Conservation (phyloP, 2,113 vertebrate species). For the Numida meleagris region DNA sequence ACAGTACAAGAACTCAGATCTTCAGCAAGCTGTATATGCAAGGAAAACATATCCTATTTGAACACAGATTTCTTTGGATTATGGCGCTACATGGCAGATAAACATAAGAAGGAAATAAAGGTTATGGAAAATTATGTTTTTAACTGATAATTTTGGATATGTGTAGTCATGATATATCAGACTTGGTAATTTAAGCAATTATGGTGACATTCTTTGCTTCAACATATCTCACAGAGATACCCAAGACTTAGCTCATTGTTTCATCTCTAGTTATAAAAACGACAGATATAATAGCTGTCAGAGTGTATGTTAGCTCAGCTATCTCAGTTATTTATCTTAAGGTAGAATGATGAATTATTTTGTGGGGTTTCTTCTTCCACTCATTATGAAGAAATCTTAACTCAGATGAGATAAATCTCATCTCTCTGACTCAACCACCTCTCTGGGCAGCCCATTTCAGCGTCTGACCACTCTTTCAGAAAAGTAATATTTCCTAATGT, state of each 20-base stretch:
- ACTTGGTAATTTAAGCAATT: background rate
- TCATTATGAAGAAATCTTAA: background rate
- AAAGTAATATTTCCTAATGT: too few relatives aligned
- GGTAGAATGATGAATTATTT: background rate
- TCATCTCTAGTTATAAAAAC: background rate
- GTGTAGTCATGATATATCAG: rapidly evolving
- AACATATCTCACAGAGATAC: background rate
- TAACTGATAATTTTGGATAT: background rate
- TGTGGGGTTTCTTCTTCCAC: background rate
- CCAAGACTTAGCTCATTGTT: background rate
- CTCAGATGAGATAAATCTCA: background rate
- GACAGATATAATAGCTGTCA: background rate
- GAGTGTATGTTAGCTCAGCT: background rate
- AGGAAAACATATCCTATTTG: background rate
- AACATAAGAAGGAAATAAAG: background rate
- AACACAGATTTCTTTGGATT: background rate
- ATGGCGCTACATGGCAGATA: background rate
- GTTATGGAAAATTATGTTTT: background rate
- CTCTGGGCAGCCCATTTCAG: too few relatives aligned
- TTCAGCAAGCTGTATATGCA: background rate
- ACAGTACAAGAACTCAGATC: background rate
- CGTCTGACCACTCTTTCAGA: too few relatives aligned
- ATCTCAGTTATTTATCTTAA: background rate
- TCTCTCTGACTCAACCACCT: too few relatives aligned
- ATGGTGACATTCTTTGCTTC: background rate